Evolutionary conservation across 2,888 invertebrate species (phyloP).

Genomic region (Pyrochroa serraticornis): DNA sequence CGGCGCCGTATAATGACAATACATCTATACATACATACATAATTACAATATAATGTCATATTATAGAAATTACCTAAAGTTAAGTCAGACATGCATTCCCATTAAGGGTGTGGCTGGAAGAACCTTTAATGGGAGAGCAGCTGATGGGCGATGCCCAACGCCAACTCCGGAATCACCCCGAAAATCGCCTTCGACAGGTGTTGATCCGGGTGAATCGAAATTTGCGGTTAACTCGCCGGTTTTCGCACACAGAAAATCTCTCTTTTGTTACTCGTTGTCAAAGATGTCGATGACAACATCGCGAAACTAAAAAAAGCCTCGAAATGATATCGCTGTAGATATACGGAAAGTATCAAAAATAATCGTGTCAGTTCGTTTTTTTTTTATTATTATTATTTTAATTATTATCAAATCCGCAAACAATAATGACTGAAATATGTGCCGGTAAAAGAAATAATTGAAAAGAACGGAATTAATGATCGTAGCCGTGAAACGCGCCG

Average conservation of each 20-base stretch:
- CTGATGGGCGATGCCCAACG: slow-evolving; percentile 41
- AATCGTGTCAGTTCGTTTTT: slow-evolving; percentile 11
- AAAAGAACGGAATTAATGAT: slow-evolving; percentile 13
- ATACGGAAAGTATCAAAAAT: slow-evolving; percentile 25
- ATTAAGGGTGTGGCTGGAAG: slow-evolving; percentile 78
- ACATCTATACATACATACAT: slow-evolving; percentile 56
- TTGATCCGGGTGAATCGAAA: not conserved
- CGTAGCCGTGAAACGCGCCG: slow-evolving; percentile 20
- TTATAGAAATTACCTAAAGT: slow-evolving; percentile 34
- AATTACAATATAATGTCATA: slow-evolving; percentile 49
- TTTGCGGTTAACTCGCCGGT: slow-evolving; percentile 9
- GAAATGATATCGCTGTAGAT: slow-evolving; percentile 1
- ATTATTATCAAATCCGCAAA: slow-evolving; percentile 13
- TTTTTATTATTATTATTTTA: slow-evolving; percentile 22
- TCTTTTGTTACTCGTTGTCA: slow-evolving; percentile 23
- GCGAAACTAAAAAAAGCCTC: slow-evolving; percentile 9
- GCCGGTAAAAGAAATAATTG: slow-evolving; percentile 3
- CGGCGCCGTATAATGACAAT: slow-evolving; percentile 34
- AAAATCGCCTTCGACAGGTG: not conserved
- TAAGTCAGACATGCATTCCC: slow-evolving; percentile 58
- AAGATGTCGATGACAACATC: slow-evolving; percentile 21
- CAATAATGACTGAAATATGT: slow-evolving; percentile 2
- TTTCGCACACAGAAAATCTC: slow-evolving; percentile 23
- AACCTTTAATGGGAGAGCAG: slow-evolving; percentile 71
- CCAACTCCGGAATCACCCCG: slow-evolving; percentile 5